phyloP scores from a whole-genome alignment of 1,140 invertebrate genomes.

The Leptonema lineaticorne region DNA sequence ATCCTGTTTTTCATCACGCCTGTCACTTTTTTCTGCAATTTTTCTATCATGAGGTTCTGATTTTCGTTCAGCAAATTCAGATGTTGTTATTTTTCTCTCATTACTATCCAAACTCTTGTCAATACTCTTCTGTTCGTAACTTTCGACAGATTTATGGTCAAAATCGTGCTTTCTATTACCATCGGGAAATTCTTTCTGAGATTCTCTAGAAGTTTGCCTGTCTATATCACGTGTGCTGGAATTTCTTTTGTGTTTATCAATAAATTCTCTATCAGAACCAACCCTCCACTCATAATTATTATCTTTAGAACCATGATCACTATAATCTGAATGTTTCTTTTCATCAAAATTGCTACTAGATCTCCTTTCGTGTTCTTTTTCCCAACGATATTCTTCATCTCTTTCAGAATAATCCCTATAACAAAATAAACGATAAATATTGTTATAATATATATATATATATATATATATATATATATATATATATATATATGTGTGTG shows the following conservation, averaged over 20 bases:
- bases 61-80: conserved; percentile 31
- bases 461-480: background rate
- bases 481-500: background rate
- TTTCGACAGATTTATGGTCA: conserved; percentile 49
- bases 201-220: conserved; percentile 54
- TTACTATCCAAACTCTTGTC: conserved; percentile 55
- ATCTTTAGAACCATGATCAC: conserved; percentile 33
- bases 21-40: conserved; percentile 33
- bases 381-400: conserved; percentile 35
- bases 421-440: conserved; percentile 22
- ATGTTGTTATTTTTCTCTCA: conserved; percentile 52
- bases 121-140: conserved; percentile 45
- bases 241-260: conserved; percentile 48
- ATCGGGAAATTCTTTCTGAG: conserved; percentile 47
- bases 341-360: conserved; percentile 38
- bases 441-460: background rate
- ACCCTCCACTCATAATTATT: conserved; percentile 39
- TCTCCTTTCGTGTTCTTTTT: conserved; percentile 38
- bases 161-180: conserved; percentile 50
- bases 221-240: conserved; percentile 50
- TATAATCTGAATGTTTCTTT: conserved; percentile 36
- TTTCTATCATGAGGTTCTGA: conserved; percentile 34
- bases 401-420: conserved; percentile 38
- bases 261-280: conserved; percentile 44
- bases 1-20: conserved; percentile 41